A percentile compares a stretch with the other conserved stretches of the same genome.
These are phyloP conservation scores for Tetheella fluctuosa DNA, from an alignment of 2,888 invertebrate genomes.

Conservation along the genomic window DNA sequence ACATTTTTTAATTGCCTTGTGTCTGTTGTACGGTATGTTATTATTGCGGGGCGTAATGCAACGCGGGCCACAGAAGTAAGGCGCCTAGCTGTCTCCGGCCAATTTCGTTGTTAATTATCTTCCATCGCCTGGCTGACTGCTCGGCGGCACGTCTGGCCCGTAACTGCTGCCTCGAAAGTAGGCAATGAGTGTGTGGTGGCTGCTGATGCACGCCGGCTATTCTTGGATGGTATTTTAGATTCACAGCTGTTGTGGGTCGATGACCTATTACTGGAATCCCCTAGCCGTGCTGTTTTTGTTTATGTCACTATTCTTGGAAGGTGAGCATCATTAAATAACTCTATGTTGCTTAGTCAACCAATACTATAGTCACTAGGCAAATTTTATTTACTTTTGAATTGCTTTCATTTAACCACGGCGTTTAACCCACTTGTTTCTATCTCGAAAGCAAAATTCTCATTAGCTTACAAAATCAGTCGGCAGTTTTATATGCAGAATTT, in stretches of 20 bases:
- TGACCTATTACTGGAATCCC: slow-evolving; percentile 46
- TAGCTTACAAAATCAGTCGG: slow-evolving; percentile 19
- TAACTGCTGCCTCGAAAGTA: slow-evolving; percentile 65
- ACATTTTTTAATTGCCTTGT: slow-evolving; percentile 71
- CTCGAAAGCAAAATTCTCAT: slow-evolving; percentile 15
- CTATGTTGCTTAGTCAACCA: slow-evolving; percentile 25
- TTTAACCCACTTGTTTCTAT: slow-evolving; percentile 8
- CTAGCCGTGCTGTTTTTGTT: slow-evolving; percentile 42
- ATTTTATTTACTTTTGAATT: neutral
- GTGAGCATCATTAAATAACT: slow-evolving; percentile 40
- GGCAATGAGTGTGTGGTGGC: slow-evolving; percentile 56
- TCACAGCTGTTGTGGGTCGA: slow-evolving; percentile 56
- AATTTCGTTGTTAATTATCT: slow-evolving; percentile 79
- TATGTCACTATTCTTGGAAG: slow-evolving; percentile 45
- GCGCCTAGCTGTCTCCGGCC: slow-evolving; percentile 79
- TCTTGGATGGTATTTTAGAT: slow-evolving; percentile 57
- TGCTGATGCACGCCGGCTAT: slow-evolving; percentile 50
- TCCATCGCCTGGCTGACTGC: slow-evolving; percentile 62
- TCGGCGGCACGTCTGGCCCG: slow-evolving; percentile 66
- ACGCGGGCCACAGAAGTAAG: slow-evolving; percentile 73
- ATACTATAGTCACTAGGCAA: neutral
- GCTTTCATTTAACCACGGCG: neutral
- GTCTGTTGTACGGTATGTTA: slow-evolving; percentile 64
- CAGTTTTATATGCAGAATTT: slow-evolving; percentile 23
- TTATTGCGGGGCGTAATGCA: slow-evolving; percentile 74